These are phyloP conservation scores for Rhadinocentrus ornatus DNA, from an alignment of 2,797 vertebrate species.

Conservation along the genomic window DNA sequence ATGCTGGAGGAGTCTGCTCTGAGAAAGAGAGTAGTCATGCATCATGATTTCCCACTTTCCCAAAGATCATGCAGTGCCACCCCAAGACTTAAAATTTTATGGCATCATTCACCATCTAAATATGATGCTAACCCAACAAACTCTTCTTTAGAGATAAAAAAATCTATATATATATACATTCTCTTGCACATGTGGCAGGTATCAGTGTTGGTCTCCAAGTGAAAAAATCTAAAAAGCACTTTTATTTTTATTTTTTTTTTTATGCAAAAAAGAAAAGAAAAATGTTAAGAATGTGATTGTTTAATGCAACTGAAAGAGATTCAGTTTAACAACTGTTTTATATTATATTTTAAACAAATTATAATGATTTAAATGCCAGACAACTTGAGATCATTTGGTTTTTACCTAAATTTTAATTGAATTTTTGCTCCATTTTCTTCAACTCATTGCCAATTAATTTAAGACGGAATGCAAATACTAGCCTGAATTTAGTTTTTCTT, in stretches of 20 bases:
- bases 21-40: constrained; percentile 79
- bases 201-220: constrained; percentile 82
- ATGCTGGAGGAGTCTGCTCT: constrained; percentile 83
- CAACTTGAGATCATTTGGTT: constrained; percentile 46
- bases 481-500: constrained; percentile 9
- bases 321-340: constrained; percentile 50
- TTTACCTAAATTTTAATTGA: constrained; percentile 27
- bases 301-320: constrained; percentile 58
- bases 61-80: constrained; percentile 90
- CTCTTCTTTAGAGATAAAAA: constrained; percentile 82
- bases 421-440: constrained; percentile 38
- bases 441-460: constrained; percentile 55
- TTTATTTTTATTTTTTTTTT: constrained; percentile 67
- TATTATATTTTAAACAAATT: constrained; percentile 54
- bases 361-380: constrained; percentile 16
- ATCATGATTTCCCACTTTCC: constrained; percentile 83
- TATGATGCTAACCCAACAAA: constrained; percentile 80
- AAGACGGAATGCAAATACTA: constrained; percentile 27
- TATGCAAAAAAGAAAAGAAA: constrained; percentile 53
- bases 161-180: constrained; percentile 67
- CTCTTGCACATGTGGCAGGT: constrained; percentile 89
- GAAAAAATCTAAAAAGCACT: constrained; percentile 75
- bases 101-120: constrained; percentile 80
- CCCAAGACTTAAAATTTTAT: constrained; percentile 71
- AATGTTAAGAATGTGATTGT: constrained; percentile 71